Percentiles rank a stretch among this genome's conserved stretches.
Evolutionary conservation across 2,888 invertebrate genomes (phyloP).

Genomic region (Luperina nickerlii): DNA sequence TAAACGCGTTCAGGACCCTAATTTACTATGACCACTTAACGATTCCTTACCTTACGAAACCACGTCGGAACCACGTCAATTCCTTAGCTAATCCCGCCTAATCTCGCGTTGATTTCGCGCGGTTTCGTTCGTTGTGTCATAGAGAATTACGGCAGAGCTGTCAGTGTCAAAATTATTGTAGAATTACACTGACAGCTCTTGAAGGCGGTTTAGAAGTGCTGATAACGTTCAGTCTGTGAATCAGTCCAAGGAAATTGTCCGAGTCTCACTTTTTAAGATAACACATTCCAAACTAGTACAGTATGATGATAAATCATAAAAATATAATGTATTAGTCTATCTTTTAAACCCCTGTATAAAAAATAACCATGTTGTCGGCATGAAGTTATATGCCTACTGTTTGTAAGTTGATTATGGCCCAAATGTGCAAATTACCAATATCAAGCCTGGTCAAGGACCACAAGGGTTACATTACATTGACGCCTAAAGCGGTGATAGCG

Average conservation of each 20-base stretch:
- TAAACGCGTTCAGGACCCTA: background rate
- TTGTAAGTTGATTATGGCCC: conserved; percentile 1
- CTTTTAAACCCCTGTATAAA: background rate
- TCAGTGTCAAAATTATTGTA: background rate
- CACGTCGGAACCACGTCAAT: too few relatives aligned
- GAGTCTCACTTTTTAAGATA: background rate
- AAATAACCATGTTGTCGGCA: background rate
- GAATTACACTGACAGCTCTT: background rate
- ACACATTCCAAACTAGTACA: background rate
- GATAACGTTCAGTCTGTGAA: too few relatives aligned
- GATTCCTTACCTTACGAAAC: too few relatives aligned
- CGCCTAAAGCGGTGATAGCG: conserved; percentile 48
- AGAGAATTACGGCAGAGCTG: background rate
- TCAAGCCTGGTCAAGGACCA: conserved; percentile 49
- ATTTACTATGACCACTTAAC: too few relatives aligned
- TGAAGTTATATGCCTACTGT: background rate
- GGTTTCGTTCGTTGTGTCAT: too few relatives aligned
- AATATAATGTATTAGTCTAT: background rate
- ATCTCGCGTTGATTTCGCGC: too few relatives aligned
- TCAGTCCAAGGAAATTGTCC: background rate
- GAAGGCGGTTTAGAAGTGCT: background rate
- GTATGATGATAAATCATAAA: background rate
- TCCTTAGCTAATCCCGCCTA: too few relatives aligned
- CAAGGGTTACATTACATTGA: conserved; percentile 20
- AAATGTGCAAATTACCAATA: conserved; percentile 32